phyloP scores from a whole-genome alignment of 2,113 vertebrate species.

The Phaetusa simplex region DNA sequence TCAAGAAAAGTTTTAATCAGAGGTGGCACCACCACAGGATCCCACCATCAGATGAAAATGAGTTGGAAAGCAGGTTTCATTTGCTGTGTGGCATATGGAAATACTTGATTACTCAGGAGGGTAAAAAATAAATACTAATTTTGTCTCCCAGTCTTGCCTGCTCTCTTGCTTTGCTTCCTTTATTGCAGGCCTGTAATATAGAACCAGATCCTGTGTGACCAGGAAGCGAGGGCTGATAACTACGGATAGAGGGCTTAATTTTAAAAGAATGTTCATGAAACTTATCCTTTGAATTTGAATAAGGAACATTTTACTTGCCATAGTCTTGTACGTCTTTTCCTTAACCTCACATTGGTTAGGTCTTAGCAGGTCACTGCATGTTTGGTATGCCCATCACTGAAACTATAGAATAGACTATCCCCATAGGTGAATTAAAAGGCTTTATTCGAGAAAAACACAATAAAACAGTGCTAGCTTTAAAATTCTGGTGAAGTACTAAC shows the following conservation, averaged over 20 bases:
- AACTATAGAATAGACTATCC: neutral
- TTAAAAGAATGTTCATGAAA: neutral
- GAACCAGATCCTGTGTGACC: neutral
- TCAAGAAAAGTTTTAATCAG: neutral
- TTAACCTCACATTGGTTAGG: neutral
- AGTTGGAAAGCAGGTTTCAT: neutral
- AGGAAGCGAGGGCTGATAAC: neutral
- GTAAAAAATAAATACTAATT: conserved; percentile 1
- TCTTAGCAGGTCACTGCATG: neutral
- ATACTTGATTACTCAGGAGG: neutral
- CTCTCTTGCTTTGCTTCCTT: neutral
- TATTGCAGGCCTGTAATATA: neutral
- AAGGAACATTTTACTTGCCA: neutral
- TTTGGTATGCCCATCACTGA: neutral
- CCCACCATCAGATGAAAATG: neutral
- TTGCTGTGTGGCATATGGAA: neutral
- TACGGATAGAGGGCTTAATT: neutral
- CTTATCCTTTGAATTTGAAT: neutral
- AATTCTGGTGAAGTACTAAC: neutral
- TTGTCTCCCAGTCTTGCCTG: neutral
- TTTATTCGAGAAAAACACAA: neutral
- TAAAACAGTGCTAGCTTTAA: neutral
- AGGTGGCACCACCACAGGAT: neutral
- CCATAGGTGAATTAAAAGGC: neutral
- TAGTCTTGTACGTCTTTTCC: neutral